Evolutionary conservation across 2,888 invertebrate species (phyloP), one percentile per base, ranked within the genome.

Genomic region (Cremastinae sp.): DNA sequence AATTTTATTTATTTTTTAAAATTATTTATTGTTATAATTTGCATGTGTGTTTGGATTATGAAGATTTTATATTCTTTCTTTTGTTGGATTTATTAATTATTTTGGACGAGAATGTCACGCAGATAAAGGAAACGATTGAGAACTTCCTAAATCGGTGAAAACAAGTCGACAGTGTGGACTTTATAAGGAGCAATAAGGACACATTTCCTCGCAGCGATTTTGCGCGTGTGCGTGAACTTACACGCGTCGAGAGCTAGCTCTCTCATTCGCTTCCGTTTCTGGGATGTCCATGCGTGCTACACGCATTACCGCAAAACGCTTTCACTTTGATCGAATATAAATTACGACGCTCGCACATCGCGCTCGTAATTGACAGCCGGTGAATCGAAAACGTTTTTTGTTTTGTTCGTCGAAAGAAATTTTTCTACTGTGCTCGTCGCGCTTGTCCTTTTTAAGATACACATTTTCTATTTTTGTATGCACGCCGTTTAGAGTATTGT

Each of bases 81-180:
- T 20, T 12, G n/a, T 5, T 3, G 5, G 39, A 18, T 7, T 28
- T 8, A n/a, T 8, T 20, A 14, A 12, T 22, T 37, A 22, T 39
- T 51, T 47, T 53, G 0, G 39, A 14, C 35, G 45, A 59, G 18
- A 64, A 64, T 70, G 58, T 64, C 58, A 59, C 53, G 53, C 56
- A 43, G 70, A 75, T 74, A n/a, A 49, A 71, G 75, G 75, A 71
- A 75, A 41, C 66, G 61, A 66, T 75, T 47, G 55, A 66, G 71
- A 62, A 71, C 66, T 66, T 71, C 65, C 70, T 61, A 70, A 75
- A 65, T 71, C 64, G 71, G 65, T 39, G 14, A 39, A 41, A 75
- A 59, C 59, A 43, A 64, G 10, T 14, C 22, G 10, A 8, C 12
- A 35, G 41, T n/a, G 16, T 43, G 5, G 2, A 10, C 10, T 55